Evolutionary conservation across 2,113 vertebrate genomes (phyloP).

Genomic region (Takifugu flavidus): DNA sequence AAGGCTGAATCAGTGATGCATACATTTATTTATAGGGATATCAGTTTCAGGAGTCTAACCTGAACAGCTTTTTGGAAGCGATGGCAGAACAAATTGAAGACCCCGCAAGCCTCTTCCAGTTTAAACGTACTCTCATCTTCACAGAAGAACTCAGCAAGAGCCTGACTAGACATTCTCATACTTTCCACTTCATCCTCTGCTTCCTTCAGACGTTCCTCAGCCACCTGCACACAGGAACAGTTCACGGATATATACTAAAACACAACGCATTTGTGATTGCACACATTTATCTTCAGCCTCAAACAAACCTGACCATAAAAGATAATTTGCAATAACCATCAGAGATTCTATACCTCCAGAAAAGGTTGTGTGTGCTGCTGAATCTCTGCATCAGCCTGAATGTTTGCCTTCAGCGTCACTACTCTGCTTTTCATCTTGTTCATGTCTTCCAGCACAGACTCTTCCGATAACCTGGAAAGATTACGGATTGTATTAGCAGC

Average conservation of each 20-base stretch:
- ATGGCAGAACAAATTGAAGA: conserved; percentile 74
- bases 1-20: neutral
- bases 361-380: conserved; percentile 67
- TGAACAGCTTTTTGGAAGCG: conserved; percentile 76
- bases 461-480: conserved; percentile 71
- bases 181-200: conserved; percentile 71
- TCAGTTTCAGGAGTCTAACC: conserved; percentile 43
- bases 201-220: conserved; percentile 69
- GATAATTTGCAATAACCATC: neutral
- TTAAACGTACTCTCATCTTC: conserved; percentile 77
- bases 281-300: neutral
- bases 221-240: conserved; percentile 49
- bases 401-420: conserved; percentile 51
- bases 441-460: conserved; percentile 75
- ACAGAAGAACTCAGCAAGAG: conserved; percentile 78
- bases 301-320: neutral
- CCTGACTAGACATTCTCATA: conserved; percentile 73
- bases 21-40: neutral
- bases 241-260: neutral
- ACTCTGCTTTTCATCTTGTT: conserved; percentile 72
- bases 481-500: no score
- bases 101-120: conserved; percentile 74
- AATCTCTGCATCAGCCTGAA: conserved; percentile 67
- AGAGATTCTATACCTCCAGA: conserved; percentile 64
- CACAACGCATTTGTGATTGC: no score